Percentiles rank a stretch among this genome's conserved stretches.
Evolutionary conservation across 1,140 invertebrate genomes (phyloP).

Genomic region (Marisa cornuarietis): DNA sequence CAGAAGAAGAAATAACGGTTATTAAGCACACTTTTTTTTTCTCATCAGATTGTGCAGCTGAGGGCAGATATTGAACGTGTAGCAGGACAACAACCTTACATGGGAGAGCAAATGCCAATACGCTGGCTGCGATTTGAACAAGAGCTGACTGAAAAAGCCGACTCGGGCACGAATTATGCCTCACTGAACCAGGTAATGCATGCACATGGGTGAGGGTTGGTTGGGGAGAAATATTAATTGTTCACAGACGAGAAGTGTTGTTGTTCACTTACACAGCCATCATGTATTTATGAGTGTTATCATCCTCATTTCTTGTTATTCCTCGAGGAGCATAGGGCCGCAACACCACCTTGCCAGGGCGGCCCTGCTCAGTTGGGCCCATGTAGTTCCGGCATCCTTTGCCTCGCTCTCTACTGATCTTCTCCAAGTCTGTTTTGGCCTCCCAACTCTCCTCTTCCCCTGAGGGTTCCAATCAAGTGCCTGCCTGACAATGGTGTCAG

Average conservation of each 20-base stretch:
- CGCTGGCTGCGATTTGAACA: slow-evolving; percentile 67
- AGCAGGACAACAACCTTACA: slow-evolving; percentile 60
- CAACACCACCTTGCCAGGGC: too few species aligned
- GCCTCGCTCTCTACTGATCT: too few species aligned
- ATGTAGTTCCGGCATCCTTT: too few species aligned
- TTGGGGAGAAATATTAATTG: background rate
- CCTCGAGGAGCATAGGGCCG: too few species aligned
- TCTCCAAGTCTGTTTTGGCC: too few species aligned
- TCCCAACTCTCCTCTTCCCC: too few species aligned
- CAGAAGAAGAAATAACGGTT: too few species aligned
- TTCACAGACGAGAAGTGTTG: too few species aligned
- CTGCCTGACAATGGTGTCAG: too few species aligned
- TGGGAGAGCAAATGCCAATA: slow-evolving; percentile 66
- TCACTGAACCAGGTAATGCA: slow-evolving; percentile 57
- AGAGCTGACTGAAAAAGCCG: slow-evolving; percentile 57
- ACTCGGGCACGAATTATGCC: slow-evolving; percentile 59
- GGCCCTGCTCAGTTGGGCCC: too few species aligned
- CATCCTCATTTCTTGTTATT: background rate
- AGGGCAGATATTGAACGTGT: slow-evolving; percentile 56
- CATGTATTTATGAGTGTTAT: background rate
- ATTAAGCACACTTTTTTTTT: background rate
- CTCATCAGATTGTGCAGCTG: slow-evolving; percentile 49
- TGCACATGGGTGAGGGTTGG: background rate
- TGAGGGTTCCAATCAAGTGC: too few species aligned
- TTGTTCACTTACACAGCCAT: too few species aligned